phyloP scores from a whole-genome alignment of 1,140 invertebrate genomes.

The Rhagoletis zephyria region DNA sequence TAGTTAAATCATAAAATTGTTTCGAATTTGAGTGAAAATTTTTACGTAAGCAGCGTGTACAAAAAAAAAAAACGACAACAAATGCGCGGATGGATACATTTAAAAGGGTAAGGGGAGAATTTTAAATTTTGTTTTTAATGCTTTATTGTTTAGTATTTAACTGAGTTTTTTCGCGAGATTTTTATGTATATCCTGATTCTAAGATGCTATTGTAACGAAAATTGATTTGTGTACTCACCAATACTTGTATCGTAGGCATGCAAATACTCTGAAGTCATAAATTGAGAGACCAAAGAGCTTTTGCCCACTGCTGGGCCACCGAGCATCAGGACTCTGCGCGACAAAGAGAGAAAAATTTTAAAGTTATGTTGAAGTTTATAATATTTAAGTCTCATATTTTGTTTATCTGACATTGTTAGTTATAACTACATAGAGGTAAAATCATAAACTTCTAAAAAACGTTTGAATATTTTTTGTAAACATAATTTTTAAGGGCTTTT shows the following conservation, averaged over 20 bases:
- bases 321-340: slow-evolving; percentile 84
- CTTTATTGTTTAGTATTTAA: neutral
- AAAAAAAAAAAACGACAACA: slow-evolving; percentile 17
- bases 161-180: neutral
- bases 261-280: slow-evolving; percentile 97
- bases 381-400: too few relatives aligned
- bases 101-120: neutral
- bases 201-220: neutral
- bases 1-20: slow-evolving; percentile 1
- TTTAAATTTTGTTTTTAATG: neutral
- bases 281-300: slow-evolving; percentile 93
- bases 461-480: too few relatives aligned
- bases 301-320: slow-evolving; percentile 93
- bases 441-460: too few relatives aligned
- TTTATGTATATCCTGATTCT: neutral
- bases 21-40: neutral
- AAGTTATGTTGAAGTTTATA: too few relatives aligned
- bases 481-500: too few relatives aligned
- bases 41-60: neutral
- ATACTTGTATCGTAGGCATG: slow-evolving; percentile 92
- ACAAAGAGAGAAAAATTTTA: neutral
- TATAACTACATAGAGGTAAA: too few relatives aligned
- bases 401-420: too few relatives aligned
- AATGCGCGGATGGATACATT: slow-evolving; percentile 9
- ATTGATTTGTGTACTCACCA: slow-evolving; percentile 76